phyloP scores from a whole-genome alignment of 1,140 invertebrate species.

The Mercenaria mercenaria region DNA sequence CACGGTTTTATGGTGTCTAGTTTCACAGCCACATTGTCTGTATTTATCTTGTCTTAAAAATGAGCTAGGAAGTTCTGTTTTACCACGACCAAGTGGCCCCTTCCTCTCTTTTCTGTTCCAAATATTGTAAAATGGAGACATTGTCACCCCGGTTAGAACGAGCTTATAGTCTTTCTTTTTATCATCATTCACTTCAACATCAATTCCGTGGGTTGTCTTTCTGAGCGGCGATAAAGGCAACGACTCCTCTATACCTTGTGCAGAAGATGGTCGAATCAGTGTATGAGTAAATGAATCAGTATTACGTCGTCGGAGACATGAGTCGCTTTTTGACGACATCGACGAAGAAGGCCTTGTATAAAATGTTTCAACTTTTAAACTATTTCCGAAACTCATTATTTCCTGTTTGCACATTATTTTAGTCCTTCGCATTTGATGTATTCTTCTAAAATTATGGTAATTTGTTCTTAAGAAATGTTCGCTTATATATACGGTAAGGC shows the following conservation, averaged over 20 bases:
- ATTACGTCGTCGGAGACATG: neutral
- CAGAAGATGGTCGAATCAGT: neutral
- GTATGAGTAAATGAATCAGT: no score
- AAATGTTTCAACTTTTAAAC: neutral
- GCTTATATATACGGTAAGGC: neutral
- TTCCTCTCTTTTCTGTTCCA: slow-evolving; percentile 28
- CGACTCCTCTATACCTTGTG: neutral
- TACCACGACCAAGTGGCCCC: slow-evolving; percentile 13
- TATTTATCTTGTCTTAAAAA: slow-evolving; percentile 37
- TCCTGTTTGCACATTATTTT: neutral
- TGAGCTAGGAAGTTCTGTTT: slow-evolving; percentile 17
- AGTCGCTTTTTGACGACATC: neutral
- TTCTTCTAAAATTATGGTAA: no score
- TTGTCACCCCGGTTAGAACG: neutral
- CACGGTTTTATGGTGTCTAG: slow-evolving; percentile 1
- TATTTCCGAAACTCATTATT: neutral
- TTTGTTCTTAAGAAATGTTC: neutral
- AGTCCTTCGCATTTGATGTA: no score
- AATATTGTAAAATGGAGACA: slow-evolving; percentile 38
- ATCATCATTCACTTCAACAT: neutral
- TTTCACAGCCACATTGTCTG: slow-evolving; percentile 46
- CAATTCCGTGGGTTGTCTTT: neutral
- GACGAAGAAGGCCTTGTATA: neutral
- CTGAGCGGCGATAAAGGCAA: neutral
- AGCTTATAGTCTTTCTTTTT: neutral